Evolutionary conservation across 2,888 invertebrate species (phyloP), one percentile per base, ranked within the genome.

Genomic region (Gerris lacustris): DNA sequence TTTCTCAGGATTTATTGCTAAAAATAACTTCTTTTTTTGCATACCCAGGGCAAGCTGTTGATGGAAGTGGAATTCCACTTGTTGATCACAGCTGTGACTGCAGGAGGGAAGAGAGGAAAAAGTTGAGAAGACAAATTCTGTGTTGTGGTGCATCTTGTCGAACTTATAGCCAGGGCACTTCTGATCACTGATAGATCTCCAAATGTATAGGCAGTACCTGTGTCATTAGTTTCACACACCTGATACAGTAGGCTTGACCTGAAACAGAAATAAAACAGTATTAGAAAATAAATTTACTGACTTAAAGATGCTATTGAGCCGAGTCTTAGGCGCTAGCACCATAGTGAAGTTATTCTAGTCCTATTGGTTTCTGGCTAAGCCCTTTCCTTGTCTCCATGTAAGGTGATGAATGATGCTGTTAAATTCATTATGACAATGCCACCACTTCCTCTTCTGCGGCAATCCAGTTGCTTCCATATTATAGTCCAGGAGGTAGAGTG

Each of bases 1-100:
- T 31, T 31, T 31, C 31, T 31, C 31, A 31, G 31, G 31, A 31
- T 31, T 31, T 31, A 31, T 31, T 4, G 4, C 4, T 31, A 31
- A 31, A 31, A 31, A 31, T 31, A 31, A 31, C 31, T 31, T 31
- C 4, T 2, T 31, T 31, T 31, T 1, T 31, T 31, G 31, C 31
- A 31, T 79, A 86, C 86, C 85, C 85, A 86, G 62, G 85, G 84
- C 69, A 86, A 84, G 73, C 86, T 86, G 71, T 84, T 82, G 47
- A 84, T 80, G 62, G 79, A 80, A 63, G 82, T 83, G 6, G 81
- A 80, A 77, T 85, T 86, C 87, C 88, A 88, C 74, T 86, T 85
- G 74, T 87, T 86, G 45, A 88, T 79, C 4, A 85, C 84, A 45
- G 84, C 82, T 64, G 83, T 81, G 0, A 88, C 82, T 31, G 78